Evolutionary conservation across 37 sponge, comb jelly and placozoan genomes (phyloP), one percentile per base, ranked within the genome.

Genomic region (Dysidea cf. avara): DNA sequence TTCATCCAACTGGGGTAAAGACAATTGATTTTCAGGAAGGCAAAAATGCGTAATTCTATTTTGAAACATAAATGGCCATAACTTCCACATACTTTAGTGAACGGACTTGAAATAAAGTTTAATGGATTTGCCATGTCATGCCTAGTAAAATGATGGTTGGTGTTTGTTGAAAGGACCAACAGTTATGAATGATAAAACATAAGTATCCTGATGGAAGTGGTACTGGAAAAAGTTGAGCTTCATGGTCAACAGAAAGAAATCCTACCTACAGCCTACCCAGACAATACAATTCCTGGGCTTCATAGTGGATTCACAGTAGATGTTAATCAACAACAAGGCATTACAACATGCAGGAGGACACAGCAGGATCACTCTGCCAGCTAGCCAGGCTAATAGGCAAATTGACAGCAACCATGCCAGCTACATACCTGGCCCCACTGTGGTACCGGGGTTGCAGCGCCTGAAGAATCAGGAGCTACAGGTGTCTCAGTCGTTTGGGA

Each of bases 201-300:
- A n/a, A n/a, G n/a, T n/a, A n/a, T n/a, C n/a, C n/a, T n/a, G n/a
- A n/a, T n/a, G n/a, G n/a, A n/a, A n/a, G n/a, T n/a, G n/a, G n/a
- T n/a, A n/a, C n/a, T n/a, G n/a, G n/a, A n/a, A 37, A 20, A 12
- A 12, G 3, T 43, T 72, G 73, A 43, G 73, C 3, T 72, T 72
- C 36, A 30, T 72, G 6, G 3, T 72, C 58, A 72, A 56, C 60
- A 2, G 4, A 3, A 35, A 72, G 40, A 72, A 72, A 31, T 32
- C 31, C 3, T 5, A 46, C 12, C 39, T 74, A 33, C 39, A 24
- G 17, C 70, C 80, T 3, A 37, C 33, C 9, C 49, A 58, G 52
- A 24, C 3, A 2, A 34, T 78, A 36, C 69, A 80, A 25, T 63
- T 72, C 34, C 81, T 80, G n/a, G 81, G 81, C 28, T 79, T 79